Evolutionary conservation across 2,888 invertebrate genomes (phyloP), one percentile per base, ranked within the genome.

Genomic region (Agrotis exclamationis): DNA sequence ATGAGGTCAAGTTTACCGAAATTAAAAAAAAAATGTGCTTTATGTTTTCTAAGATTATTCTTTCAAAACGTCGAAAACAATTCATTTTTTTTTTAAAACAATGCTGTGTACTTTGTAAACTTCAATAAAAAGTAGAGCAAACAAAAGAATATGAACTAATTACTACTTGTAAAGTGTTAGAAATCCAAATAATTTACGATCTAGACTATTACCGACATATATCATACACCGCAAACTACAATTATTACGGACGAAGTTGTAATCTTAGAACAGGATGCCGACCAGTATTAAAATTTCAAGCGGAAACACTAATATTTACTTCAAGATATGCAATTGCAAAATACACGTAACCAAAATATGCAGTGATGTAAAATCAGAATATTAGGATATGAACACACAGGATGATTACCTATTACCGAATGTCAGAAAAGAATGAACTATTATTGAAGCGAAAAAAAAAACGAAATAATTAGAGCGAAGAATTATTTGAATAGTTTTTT

Each of bases 291-390:
- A 68, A 78, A 83, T 83, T 79, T 76, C 76, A 70, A 85, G 14
- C 76, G 82, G 83, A 85, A 82, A 82, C 83, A 83, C 82, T 70
- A 76, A 82, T 79, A 70, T 83, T 83, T 70, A 83, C 65, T 70
- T 64, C 63, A 64, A 82, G 51, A 74, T 60, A 74, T 58, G 66
- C 60, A 59, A 81, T 83, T 75, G 69, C 69, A 79, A 81, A 75
- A 75, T 79, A 53, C 57, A 78, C 54, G 57, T 71, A 70, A 71
- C 28, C 16, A 50, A 76, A 66, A 67, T 47, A 79, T 63, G 50
- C 54, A 67, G 11, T 13, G 18, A 51, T 47, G 7, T 60, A 57
- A 74, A 78, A 58, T 54, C 4, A 22, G 1, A 28, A 64, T 48
- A 20, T 18, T 7, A 78, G 22, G 24, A 57, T 24, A 28, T 64